A percentile compares a stretch with the other conserved stretches of the same genome.
phyloP scores from a whole-genome alignment of 2,113 vertebrate genomes.

The Pachycephala philippinensis region DNA sequence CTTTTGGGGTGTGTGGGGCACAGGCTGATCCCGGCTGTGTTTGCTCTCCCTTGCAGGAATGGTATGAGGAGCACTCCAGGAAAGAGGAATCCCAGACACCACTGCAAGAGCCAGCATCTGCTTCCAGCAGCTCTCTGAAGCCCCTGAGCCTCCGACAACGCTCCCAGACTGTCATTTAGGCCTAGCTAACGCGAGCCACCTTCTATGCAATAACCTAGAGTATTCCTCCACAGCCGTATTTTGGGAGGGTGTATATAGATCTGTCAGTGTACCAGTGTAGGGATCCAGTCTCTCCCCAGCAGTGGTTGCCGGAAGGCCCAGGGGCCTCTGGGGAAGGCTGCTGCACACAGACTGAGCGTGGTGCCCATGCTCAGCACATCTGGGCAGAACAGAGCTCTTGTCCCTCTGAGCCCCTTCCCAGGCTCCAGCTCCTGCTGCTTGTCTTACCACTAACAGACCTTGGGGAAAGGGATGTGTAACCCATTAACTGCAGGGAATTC shows the following conservation, averaged over 20 bases:
- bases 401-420: neutral
- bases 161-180: slow-evolving; percentile 78
- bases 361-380: neutral
- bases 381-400: neutral
- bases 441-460: neutral
- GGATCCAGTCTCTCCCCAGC: neutral
- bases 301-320: neutral
- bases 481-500: neutral
- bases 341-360: neutral
- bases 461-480: neutral
- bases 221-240: neutral
- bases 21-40: neutral
- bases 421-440: neutral
- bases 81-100: slow-evolving; percentile 71
- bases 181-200: neutral
- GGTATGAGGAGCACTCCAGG: slow-evolving; percentile 88
- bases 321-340: neutral
- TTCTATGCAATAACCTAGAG: slow-evolving; percentile 74
- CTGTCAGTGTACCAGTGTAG: neutral
- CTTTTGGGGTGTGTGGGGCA: neutral
- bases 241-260: neutral
- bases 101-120: slow-evolving; percentile 54
- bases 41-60: slow-evolving; percentile 72
- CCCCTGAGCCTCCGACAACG: slow-evolving; percentile 72
- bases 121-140: neutral